phyloP scores from a whole-genome alignment of 2,113 vertebrate genomes.

The Strix aluco region DNA sequence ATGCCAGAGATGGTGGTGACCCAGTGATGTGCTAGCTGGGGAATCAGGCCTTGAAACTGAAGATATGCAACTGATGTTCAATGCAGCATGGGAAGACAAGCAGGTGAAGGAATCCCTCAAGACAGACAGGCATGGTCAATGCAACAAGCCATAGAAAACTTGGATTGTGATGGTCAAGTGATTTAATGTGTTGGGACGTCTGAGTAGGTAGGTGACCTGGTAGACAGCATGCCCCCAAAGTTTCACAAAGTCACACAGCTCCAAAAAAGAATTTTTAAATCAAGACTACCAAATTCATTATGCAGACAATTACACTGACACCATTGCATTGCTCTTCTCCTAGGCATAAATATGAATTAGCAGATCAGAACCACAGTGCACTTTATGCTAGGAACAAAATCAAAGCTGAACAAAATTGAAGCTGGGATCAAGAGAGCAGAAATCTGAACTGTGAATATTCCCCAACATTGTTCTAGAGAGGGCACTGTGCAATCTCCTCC shows the following conservation, averaged over 20 bases:
- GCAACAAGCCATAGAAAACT: neutral
- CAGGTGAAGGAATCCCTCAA: neutral
- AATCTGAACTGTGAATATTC: neutral
- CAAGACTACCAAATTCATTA: neutral
- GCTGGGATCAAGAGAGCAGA: neutral
- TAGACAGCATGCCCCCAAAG: neutral
- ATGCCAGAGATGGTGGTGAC: neutral
- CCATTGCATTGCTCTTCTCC: neutral
- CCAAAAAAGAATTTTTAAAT: neutral
- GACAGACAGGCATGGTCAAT: neutral
- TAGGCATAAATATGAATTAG: neutral
- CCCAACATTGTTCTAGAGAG: neutral
- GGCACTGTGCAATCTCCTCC: neutral
- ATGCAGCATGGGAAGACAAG: neutral
- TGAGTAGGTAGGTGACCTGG: neutral
- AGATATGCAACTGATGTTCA: neutral
- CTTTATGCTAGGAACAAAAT: neutral
- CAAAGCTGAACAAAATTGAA: neutral
- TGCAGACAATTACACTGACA: neutral
- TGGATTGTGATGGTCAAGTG: neutral
- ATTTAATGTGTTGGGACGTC: neutral
- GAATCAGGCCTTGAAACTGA: neutral
- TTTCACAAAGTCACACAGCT: neutral
- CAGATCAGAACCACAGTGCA: neutral
- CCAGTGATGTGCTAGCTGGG: neutral